Evolutionary conservation across 2,888 invertebrate genomes (phyloP).

Genomic region (Ennomos fuscantarius): DNA sequence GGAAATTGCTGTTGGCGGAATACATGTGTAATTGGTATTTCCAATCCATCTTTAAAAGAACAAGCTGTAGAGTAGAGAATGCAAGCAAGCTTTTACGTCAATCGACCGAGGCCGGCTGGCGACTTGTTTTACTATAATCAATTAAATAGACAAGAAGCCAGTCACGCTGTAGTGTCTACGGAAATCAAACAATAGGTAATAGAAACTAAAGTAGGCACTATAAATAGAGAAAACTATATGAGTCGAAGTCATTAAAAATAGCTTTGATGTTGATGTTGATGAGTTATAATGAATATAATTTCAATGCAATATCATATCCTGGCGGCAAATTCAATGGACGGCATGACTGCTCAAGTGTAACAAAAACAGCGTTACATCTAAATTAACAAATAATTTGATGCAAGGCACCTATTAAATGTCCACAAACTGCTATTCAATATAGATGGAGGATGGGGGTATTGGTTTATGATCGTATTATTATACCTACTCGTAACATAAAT

Average conservation of each 20-base stretch:
- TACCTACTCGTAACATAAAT: no score
- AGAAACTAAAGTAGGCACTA: slow-evolving; percentile 1
- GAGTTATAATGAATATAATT: no score
- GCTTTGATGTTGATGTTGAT: no score
- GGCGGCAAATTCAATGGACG: no score
- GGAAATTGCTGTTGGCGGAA: not conserved
- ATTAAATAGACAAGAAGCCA: slow-evolving; percentile 17
- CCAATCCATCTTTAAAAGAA: slow-evolving; percentile 45
- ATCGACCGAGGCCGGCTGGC: slow-evolving; percentile 59
- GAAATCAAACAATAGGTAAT: slow-evolving; percentile 15
- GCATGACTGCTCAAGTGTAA: no score
- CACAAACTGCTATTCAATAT: no score
- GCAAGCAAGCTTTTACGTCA: slow-evolving; percentile 60
- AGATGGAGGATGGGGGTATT: no score
- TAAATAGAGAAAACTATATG: not conserved
- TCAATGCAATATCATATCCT: no score
- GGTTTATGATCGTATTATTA: no score
- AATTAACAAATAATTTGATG: no score
- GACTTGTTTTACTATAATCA: slow-evolving; percentile 30
- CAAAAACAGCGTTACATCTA: no score
- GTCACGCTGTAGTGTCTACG: slow-evolving; percentile 8
- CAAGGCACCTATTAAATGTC: no score
- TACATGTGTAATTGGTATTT: slow-evolving; percentile 34
- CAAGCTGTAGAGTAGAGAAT: slow-evolving; percentile 56
- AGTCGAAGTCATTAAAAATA: not conserved